phyloP scores from a whole-genome alignment of 2,797 vertebrate species.

The Sibirionetta formosa region DNA sequence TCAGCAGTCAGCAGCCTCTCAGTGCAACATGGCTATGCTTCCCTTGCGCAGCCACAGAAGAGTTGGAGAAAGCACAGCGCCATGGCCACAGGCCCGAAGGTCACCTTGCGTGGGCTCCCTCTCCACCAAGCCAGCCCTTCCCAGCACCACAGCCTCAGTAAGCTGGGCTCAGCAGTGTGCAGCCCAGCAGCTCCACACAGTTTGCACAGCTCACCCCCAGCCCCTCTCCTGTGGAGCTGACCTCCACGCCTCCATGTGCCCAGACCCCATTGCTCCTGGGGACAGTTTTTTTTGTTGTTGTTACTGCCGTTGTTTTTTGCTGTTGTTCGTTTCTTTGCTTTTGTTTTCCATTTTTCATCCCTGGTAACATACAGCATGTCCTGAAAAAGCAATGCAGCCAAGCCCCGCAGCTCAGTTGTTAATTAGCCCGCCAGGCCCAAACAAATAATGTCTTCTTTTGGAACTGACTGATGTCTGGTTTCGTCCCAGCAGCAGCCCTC shows the following conservation, averaged over 20 bases:
- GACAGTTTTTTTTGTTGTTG: too few relatives aligned
- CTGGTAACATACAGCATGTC: rapidly evolving
- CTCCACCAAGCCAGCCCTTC: background rate
- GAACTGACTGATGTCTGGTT: rapidly evolving
- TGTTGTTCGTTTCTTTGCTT: too few relatives aligned
- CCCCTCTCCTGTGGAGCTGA: background rate
- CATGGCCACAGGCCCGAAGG: rapidly evolving
- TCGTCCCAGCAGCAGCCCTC: background rate
- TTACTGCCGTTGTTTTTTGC: too few relatives aligned
- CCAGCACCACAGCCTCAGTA: background rate
- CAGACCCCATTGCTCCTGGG: background rate
- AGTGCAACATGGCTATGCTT: slow-evolving; percentile 82
- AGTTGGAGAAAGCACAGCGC: slow-evolving; percentile 61
- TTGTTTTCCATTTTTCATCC: too few relatives aligned
- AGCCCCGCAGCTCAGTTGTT: rapidly evolving
- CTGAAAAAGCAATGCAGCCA: rapidly evolving
- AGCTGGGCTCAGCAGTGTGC: background rate
- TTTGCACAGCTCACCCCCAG: background rate
- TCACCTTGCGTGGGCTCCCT: background rate
- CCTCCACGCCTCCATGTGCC: background rate
- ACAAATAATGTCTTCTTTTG: background rate
- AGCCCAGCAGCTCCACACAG: background rate
- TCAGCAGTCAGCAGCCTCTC: slow-evolving; percentile 85
- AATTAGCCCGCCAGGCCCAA: background rate
- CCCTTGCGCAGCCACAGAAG: slow-evolving; percentile 82